phyloP scores from a whole-genome alignment of 2,797 vertebrate genomes.

The Diplodus puntazzo region DNA sequence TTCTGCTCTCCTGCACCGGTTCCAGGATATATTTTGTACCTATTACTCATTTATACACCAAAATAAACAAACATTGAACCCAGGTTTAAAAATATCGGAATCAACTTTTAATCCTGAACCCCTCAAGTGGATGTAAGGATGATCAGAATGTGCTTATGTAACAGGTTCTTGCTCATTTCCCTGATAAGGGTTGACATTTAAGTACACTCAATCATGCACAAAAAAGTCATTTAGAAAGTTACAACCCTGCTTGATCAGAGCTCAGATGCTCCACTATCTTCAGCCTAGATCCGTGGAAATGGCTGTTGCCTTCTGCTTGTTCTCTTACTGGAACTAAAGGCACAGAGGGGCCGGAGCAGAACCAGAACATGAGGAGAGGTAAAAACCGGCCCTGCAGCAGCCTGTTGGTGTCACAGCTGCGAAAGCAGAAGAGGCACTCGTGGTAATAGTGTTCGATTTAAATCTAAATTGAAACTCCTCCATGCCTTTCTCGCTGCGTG shows the following conservation, averaged over 20 bases:
- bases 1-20: no score
- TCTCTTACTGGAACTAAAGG: conserved; percentile 1
- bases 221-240: conserved; percentile 6
- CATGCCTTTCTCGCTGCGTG: conserved; percentile 35
- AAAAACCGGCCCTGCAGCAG: conserved; percentile 7
- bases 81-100: no score
- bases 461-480: conserved; percentile 65
- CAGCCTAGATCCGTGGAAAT: conserved; percentile 5
- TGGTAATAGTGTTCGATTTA: conserved; percentile 41
- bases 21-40: no score
- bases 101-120: conserved; percentile 42
- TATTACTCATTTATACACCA: no score
- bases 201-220: not conserved
- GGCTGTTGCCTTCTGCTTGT: not conserved
- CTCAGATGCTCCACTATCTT: conserved; percentile 10
- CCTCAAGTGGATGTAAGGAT: conserved; percentile 15
- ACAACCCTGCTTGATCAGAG: not conserved
- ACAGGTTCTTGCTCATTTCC: conserved; percentile 29
- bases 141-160: conserved; percentile 44
- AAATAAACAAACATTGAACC: no score
- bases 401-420: conserved; percentile 20
- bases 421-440: conserved; percentile 19
- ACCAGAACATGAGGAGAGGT: conserved; percentile 16
- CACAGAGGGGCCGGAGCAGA: not conserved
- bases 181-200: conserved; percentile 16